Evolutionary conservation across 2,888 invertebrate genomes (phyloP), one percentile per base, ranked within the genome.

Genomic region (Metopia argyrocephala): DNA sequence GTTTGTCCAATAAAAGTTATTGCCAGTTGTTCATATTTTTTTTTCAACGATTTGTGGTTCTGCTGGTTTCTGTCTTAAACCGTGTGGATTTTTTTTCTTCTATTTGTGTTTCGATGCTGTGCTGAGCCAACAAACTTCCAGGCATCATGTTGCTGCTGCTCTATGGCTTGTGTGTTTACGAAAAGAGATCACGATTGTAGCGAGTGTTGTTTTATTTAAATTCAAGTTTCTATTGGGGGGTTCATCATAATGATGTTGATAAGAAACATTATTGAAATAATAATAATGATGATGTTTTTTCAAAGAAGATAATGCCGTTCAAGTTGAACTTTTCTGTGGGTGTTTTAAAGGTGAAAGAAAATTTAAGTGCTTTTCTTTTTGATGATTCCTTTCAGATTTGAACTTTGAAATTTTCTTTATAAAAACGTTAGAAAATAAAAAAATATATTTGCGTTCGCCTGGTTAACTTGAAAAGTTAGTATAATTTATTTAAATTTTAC

Each of bases 81-180:
- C 48, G 48, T 59, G 9, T 45, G 23, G 3, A 18, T 9, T 15
- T 23, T 28, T 3, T 57, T 21, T 31, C 52, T 46, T 27, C 23
- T 15, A 21, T 20, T 31, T 38, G 18, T 54, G 2, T 52, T 56
- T 48, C 31, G 59, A 9, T 64, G 38, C 48, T 73, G 64, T 70
- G 56, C 61, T 52, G 48, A 75, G 48, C n/a, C n/a, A 54, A 74
- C 54, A 64, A 68, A 78, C 61, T 78, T 78, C 59, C 71, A 78
- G 78, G 78, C 78, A 78, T 78, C 71, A 78, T 78, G 78, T 78
- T 78, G 78, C 78, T 73, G 70, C 18, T 56, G 56, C 27, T 31
- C n/a, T n/a, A n/a, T 9, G 12, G 9, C 7, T 12, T 31, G 9
- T 31, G 57, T 45, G 25, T 28, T 56, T 46, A n/a, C 21, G 52